Percentiles rank a stretch among this genome's conserved stretches.
These are phyloP conservation scores for Vannuccia rotundouncinata DNA, from an alignment of 2,888 invertebrate genomes.

Conservation along the genomic window DNA sequence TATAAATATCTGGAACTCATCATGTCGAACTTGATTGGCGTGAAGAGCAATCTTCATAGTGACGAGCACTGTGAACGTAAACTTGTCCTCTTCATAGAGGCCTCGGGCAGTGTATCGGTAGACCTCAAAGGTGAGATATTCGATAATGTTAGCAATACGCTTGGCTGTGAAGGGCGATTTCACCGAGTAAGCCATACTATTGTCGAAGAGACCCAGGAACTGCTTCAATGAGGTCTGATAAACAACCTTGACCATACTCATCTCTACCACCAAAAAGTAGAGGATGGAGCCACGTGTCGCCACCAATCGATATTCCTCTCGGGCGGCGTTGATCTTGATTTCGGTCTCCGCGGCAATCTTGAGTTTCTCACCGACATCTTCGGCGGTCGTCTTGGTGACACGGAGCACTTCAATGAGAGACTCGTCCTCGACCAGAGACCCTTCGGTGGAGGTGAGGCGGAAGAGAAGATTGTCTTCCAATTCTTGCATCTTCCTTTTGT, in stretches of 20 bases:
- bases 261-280: conserved; percentile 90
- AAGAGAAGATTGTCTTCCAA: conserved; percentile 82
- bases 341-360: conserved; percentile 86
- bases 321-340: conserved; percentile 76
- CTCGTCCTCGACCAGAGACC: conserved; percentile 89
- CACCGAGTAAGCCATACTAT: conserved; percentile 74
- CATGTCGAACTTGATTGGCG: conserved; percentile 71
- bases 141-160: conserved; percentile 70
- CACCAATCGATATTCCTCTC: conserved; percentile 89
- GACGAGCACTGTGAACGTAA: conserved; percentile 82
- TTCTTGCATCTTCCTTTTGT: conserved; percentile 90
- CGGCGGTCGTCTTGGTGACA: conserved; percentile 70
- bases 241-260: conserved; percentile 92
- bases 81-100: conserved; percentile 84
- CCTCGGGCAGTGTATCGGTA: conserved; percentile 86
- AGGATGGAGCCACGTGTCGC: conserved; percentile 86
- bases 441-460: conserved; percentile 83
- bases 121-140: conserved; percentile 80
- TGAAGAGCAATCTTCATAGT: conserved; percentile 90
- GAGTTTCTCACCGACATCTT: conserved; percentile 75
- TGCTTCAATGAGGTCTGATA: conserved; percentile 92
- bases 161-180: conserved; percentile 77
- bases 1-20: conserved; percentile 87
- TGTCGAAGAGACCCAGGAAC: conserved; percentile 84
- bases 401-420: conserved; percentile 80